Conservation (phyloP, 2,113 vertebrate species). For the Rhabdornis inornatus region DNA sequence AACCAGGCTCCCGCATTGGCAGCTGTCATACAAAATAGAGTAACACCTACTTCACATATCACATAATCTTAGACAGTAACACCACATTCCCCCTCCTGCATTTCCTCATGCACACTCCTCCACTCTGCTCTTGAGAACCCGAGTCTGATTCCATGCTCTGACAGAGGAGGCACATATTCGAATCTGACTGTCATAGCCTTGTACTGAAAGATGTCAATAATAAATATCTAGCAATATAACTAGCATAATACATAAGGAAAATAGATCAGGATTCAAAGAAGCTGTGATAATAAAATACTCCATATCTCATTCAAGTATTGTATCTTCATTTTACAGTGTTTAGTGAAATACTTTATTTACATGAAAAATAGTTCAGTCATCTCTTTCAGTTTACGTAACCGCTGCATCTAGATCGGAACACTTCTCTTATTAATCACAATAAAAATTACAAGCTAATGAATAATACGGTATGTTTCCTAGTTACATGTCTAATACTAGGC, state of each 20-base stretch:
- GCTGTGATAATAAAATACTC: neutral
- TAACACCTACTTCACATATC: rapidly evolving
- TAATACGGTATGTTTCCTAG: neutral
- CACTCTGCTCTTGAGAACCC: neutral
- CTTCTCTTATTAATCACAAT: neutral
- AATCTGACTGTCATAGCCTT: neutral
- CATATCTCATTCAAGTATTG: neutral
- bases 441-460: neutral
- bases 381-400: neutral
- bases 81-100: neutral
- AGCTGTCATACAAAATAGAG: neutral
- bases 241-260: neutral
- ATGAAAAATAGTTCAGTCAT: neutral
- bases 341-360: neutral
- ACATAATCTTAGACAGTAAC: neutral
- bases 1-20: neutral
- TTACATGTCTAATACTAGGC: neutral
- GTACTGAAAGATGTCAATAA: neutral
- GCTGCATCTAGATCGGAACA: neutral
- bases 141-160: neutral
- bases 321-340: neutral
- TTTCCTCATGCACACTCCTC: neutral
- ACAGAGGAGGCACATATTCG: neutral
- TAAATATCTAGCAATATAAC: neutral
- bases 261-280: neutral